Conservation (phyloP, 2,113 vertebrate genomes). For the mouse (Mus musculus) region GRCm39 chr5:67696501-67697000, state of each 20-base stretch:
- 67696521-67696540: too few species aligned
- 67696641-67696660: accelerated
- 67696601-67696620: too few species aligned
- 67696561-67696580: too few species aligned
- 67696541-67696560: too few species aligned
- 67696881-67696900: not conserved
- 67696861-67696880: not conserved
- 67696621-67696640: not conserved
- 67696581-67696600: too few species aligned
- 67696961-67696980: not conserved
- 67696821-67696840: not conserved
- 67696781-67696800: accelerated
- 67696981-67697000: not conserved
- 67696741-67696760: too few species aligned
- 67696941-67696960: not conserved
- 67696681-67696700: not conserved
- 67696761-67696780: not conserved
- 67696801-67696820: not conserved
- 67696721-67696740: not conserved
- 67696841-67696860: not conserved
- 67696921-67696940: not conserved
- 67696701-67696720: not conserved
- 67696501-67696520: too few species aligned
- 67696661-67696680: not conserved
- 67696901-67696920: not conserved